phyloP scores from a whole-genome alignment of 2,113 vertebrate species.

The Cyrtonyx montezumae region DNA sequence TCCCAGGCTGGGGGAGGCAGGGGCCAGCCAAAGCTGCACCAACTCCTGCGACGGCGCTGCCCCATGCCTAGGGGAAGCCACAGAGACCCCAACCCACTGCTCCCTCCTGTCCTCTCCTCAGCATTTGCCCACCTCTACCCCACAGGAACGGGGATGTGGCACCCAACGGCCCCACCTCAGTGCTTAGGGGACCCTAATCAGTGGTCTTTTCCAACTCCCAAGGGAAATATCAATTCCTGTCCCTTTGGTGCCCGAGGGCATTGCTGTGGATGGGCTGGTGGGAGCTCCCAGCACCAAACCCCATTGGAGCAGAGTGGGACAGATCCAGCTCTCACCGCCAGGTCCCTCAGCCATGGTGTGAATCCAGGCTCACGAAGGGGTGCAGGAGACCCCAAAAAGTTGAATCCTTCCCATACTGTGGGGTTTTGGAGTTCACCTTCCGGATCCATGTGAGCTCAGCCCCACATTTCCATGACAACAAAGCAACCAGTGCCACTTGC shows the following conservation, averaged over 20 bases:
- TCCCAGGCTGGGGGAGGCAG: conserved; percentile 48
- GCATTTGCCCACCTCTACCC: not conserved
- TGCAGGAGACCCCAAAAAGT: not conserved
- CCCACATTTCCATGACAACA: rapidly evolving
- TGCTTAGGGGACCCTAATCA: not conserved
- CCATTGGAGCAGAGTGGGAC: rapidly evolving
- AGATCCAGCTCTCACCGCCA: not conserved
- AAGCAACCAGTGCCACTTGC: not conserved
- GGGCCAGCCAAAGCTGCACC: not conserved
- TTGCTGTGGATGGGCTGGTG: not conserved
- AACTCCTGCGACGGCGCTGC: not conserved
- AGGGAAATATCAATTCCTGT: rapidly evolving
- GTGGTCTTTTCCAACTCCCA: not conserved
- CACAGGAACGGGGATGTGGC: not conserved
- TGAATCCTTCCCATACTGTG: rapidly evolving
- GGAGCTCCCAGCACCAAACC: not conserved
- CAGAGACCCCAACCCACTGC: not conserved
- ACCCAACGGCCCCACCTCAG: rapidly evolving
- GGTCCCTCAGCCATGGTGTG: not conserved
- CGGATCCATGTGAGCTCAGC: not conserved
- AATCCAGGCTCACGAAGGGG: not conserved
- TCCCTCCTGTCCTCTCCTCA: not conserved
- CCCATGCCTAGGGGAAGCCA: rapidly evolving
- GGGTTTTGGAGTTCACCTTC: not conserved
- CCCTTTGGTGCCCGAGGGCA: not conserved